Evolutionary conservation across 2,888 invertebrate genomes (phyloP), one percentile per base, ranked within the genome.

Genomic region (Trachelus stipa): DNA sequence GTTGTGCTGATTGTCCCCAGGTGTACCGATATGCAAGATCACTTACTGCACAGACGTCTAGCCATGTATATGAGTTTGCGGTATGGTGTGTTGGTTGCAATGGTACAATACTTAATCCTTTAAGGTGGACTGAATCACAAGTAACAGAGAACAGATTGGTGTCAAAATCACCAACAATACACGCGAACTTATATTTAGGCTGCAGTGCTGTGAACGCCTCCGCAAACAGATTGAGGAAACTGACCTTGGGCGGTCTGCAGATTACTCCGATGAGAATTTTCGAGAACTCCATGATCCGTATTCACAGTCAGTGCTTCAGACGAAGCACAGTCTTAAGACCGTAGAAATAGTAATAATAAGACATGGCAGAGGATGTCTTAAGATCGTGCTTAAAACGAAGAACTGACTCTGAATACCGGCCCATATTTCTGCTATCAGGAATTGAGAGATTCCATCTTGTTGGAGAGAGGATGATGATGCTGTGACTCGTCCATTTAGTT

Each of bases 41-140:
- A 1, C 37, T 37, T 12, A 37, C 37, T 3, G 12, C 37, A 37
- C 37, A 75, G 15, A 40, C 9, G 68, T 77, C 73, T 4, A 77
- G 33, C 77, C 77, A 73, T 4, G 68, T 77, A 4, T 77, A 68
- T 1, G 35, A 78, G 37, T n/a, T 34, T 30, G 56, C 12, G 6
- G 73, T 75, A 37, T 78, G 75, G 75, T 78, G 73, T 12, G 78
- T 75, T n/a, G 75, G 37, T 37, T 37, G 37, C 12, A 12, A 12
- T 37, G 37, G 37, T 12, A 78, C 69, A 11, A 78, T 34, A 74
- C 75, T 40, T 73, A 75, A 56, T n/a, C 33, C 37, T 37, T 33
- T 71, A 2, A 78, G 33, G 71, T n/a, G 34, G 0, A 35, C 69
- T 1, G 69, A 68, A 1, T 78, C 74, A 12, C 40, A 69, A 4